Evolutionary conservation across 2,888 invertebrate species (phyloP).

Genomic region (Julus scanicus): DNA sequence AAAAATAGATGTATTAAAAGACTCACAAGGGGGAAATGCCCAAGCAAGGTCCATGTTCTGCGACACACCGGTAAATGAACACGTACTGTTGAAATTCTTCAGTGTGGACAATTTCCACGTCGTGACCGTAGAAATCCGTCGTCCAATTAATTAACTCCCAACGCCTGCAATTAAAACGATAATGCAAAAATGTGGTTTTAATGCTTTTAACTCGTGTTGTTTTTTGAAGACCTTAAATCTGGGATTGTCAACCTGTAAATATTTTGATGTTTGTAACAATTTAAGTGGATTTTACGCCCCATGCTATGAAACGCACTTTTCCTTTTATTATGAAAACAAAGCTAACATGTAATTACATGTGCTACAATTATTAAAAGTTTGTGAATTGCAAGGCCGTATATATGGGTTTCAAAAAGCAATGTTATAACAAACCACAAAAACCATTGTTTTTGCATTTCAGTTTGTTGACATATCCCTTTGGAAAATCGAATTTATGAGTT

Average conservation of each 20-base stretch:
- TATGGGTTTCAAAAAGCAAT: too few relatives aligned
- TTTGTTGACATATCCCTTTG: too few relatives aligned
- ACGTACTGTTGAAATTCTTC: conserved; percentile 58
- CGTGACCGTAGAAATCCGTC: conserved; percentile 56
- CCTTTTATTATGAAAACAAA: too few relatives aligned
- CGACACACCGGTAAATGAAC: conserved; percentile 59
- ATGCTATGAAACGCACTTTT: too few relatives aligned
- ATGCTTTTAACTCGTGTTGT: background rate
- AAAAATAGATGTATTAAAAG: background rate
- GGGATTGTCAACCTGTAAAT: background rate
- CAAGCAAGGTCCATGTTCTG: conserved; percentile 55
- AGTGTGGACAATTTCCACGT: conserved; percentile 58
- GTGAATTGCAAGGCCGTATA: too few relatives aligned
- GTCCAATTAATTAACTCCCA: conserved; percentile 59
- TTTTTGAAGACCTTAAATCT: background rate
- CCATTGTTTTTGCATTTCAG: too few relatives aligned
- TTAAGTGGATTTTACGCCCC: too few relatives aligned
- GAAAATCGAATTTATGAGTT: too few relatives aligned
- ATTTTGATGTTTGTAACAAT: too few relatives aligned
- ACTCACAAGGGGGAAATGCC: conserved; percentile 58
- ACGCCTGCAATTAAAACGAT: conserved; percentile 51
- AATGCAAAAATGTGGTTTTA: background rate
- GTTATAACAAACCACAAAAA: too few relatives aligned
- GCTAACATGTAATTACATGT: too few relatives aligned
- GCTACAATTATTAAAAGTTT: too few relatives aligned